Evolutionary conservation across 2,888 invertebrate species (phyloP).

Genomic region (Caenorhabditis uteleia): DNA sequence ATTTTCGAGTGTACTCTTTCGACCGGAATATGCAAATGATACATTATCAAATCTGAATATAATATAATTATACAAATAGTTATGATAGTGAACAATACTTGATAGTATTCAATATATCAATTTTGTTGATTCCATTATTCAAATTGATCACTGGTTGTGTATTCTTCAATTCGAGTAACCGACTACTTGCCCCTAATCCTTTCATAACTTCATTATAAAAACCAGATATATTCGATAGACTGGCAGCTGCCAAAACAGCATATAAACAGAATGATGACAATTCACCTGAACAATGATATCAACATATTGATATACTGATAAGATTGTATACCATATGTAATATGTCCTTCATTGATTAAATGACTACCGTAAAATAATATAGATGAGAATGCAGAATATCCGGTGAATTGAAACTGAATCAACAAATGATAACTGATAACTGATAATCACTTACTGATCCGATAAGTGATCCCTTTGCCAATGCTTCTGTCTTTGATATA

Average conservation of each 20-base stretch:
- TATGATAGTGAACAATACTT: too few relatives aligned
- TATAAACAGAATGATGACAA: constrained; percentile 91
- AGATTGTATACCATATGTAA: constrained; percentile 49
- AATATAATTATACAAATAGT: too few relatives aligned
- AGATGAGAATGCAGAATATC: constrained; percentile 56
- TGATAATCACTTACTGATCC: constrained; percentile 76
- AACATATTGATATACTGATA: not conserved
- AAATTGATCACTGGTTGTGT: constrained; percentile 81
- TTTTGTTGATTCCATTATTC: constrained; percentile 71
- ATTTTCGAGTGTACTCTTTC: constrained; percentile 76
- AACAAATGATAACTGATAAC: not conserved
- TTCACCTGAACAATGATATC: constrained; percentile 78
- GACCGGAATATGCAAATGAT: constrained; percentile 75
- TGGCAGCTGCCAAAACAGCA: constrained; percentile 73
- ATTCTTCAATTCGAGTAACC: constrained; percentile 88
- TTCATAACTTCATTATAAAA: constrained; percentile 92
- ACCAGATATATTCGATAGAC: constrained; percentile 75
- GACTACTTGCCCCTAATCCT: constrained; percentile 86
- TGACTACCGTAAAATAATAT: constrained; percentile 60
- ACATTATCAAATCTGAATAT: constrained; percentile 80
- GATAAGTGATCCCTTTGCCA: constrained; percentile 86
- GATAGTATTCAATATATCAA: constrained; percentile 11
- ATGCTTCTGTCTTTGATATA: constrained; percentile 83
- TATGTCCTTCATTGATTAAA: constrained; percentile 51
- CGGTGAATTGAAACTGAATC: constrained; percentile 55